Evolutionary conservation across 2,113 vertebrate species (phyloP).

Genomic region (Sturnira hondurensis): DNA sequence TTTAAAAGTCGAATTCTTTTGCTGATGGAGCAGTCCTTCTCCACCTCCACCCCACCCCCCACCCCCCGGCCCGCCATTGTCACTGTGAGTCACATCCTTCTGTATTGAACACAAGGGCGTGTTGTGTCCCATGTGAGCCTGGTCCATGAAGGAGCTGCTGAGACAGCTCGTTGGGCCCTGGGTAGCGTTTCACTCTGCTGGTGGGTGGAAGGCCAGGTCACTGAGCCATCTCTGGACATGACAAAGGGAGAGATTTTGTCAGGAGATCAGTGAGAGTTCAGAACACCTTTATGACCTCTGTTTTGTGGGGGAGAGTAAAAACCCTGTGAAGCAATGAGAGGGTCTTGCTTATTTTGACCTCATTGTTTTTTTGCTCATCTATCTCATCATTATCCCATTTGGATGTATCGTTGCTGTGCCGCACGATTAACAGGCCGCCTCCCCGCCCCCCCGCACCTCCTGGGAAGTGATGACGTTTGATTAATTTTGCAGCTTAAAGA

Average conservation of each 20-base stretch:
- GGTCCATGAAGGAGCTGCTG: not conserved
- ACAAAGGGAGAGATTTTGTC: not conserved
- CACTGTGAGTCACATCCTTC: not conserved
- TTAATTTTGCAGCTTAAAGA: slow-evolving; percentile 28
- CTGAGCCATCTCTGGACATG: not conserved
- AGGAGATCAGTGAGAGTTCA: not conserved
- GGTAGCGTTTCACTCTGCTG: not conserved
- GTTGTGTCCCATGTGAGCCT: not conserved
- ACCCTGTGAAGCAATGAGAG: not conserved
- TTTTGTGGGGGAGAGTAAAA: not conserved
- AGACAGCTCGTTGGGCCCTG: not conserved
- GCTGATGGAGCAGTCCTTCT: not conserved
- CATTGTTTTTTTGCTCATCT: not conserved
- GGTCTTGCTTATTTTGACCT: not conserved
- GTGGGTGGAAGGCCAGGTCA: not conserved
- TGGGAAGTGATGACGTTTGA: not conserved
- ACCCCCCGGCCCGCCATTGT: fast-evolving
- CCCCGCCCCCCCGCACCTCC: not conserved
- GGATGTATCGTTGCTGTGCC: not conserved
- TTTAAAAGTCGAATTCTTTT: not conserved
- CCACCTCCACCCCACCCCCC: too few species aligned
- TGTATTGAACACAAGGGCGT: not conserved
- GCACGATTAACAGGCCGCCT: not conserved
- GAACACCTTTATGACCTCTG: not conserved
- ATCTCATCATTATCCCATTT: not conserved